phyloP scores from a whole-genome alignment of 2,113 vertebrate genomes.

The Pelecanus crispus region DNA sequence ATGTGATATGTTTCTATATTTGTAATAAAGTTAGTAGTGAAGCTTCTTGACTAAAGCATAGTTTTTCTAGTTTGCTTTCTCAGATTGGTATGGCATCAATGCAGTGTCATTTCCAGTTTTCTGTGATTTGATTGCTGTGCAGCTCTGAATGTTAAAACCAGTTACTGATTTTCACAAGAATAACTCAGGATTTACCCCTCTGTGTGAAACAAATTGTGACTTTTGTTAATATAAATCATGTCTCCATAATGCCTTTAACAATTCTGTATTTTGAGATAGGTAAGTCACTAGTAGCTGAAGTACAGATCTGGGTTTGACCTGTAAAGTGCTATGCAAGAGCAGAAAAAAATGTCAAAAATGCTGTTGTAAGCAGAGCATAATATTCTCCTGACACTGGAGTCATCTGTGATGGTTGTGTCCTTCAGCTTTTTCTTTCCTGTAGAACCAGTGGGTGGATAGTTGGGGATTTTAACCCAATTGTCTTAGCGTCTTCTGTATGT shows the following conservation, averaged over 20 bases:
- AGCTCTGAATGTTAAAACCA: neutral
- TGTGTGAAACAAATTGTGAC: neutral
- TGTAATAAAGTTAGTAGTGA: neutral
- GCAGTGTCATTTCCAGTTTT: neutral
- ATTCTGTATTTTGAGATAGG: neutral
- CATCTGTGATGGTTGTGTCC: neutral
- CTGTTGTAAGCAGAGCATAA: neutral
- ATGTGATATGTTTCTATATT: neutral
- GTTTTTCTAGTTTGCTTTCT: neutral
- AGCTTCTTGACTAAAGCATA: neutral
- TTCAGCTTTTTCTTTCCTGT: neutral
- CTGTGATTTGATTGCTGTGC: neutral
- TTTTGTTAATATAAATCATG: neutral
- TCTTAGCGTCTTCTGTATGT: neutral
- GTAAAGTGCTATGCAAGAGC: neutral
- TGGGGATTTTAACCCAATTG: conserved; percentile 20
- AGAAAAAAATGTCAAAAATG: neutral
- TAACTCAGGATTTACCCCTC: neutral
- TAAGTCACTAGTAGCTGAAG: neutral
- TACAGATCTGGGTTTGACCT: neutral
- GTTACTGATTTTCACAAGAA: neutral
- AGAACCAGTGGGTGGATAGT: neutral
- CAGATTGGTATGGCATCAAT: neutral
- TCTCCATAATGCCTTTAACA: neutral
- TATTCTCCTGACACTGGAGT: neutral